These are phyloP conservation scores for Tridacna crocea DNA, from an alignment of 2,888 invertebrate genomes.

Conservation along the genomic window DNA sequence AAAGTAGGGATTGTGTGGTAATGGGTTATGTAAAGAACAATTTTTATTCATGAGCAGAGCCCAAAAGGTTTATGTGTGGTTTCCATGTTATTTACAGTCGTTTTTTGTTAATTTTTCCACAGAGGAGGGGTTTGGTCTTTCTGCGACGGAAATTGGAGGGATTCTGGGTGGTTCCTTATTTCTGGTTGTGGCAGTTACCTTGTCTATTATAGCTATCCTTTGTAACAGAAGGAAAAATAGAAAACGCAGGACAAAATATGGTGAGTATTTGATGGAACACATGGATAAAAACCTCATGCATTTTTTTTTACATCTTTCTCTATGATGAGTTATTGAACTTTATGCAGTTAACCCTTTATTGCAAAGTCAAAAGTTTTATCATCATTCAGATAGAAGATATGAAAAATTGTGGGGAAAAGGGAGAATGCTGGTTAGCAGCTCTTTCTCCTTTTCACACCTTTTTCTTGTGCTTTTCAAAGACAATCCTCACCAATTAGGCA, in stretches of 20 bases:
- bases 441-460: not conserved
- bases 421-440: not conserved
- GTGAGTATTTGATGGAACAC: slow-evolving; percentile 87
- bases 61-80: not conserved
- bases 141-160: slow-evolving; percentile 88
- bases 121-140: slow-evolving; percentile 69
- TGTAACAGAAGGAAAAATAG: slow-evolving; percentile 98
- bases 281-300: no score
- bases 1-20: not conserved
- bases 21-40: not conserved
- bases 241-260: slow-evolving; percentile 92
- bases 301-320: no score
- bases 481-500: no score
- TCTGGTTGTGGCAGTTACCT: slow-evolving; percentile 98
- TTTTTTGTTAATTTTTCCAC: slow-evolving; percentile 12
- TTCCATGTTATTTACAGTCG: not conserved
- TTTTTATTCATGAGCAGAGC: not conserved
- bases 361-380: no score
- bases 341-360: no score
- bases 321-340: no score
- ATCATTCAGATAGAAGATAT: not conserved
- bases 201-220: slow-evolving; percentile 98
- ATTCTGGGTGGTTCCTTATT: slow-evolving; percentile 98
- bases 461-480: no score
- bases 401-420: not conserved